Base-by-base conservation (phyloP, 2,888 invertebrate genomes). In the Torymus texanus region DNA sequence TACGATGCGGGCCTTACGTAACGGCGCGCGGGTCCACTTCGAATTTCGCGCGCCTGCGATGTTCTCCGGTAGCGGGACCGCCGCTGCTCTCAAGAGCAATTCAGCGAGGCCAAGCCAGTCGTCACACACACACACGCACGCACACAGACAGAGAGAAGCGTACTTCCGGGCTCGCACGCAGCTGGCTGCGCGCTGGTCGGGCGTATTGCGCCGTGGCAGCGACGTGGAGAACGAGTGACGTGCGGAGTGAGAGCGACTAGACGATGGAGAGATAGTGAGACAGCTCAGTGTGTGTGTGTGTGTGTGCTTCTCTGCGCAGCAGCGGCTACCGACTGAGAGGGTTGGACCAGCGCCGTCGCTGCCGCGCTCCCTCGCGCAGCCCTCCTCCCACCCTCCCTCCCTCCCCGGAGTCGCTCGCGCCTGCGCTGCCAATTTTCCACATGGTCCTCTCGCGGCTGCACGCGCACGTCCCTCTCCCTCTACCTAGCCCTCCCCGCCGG, bases 391-490 rank as follows among this genome's bases (percentile, higher is more conserved):
- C n/a, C 21, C 29, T 16, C 2, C 29, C n/a, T n/a, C n/a, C n/a
- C n/a, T n/a, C n/a, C n/a, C n/a, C n/a, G n/a, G 29, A 29, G 29
- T 29, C 29, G 29, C 29, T 3, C 29, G 81, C 81, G 79, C 79
- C 65, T 76, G 81, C 81, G 81, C 81, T 81, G 75, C 81, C 81
- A 81, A 81, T 81, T 81, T 81, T 79, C 79, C 79, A 81, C 81
- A 79, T 78, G 81, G 79, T 73, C 77, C 75, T 29, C 63, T 16
- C n/a, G 41, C 62, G 14, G 53, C 24, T n/a, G 11, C 62, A 55
- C 55, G 24, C 50, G 50, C 29, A 5, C 29, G 29, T 29, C 50
- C 55, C 14, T 65, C 56, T 24, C 58, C 41, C n/a, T n/a, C 55
- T 55, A 13, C 4, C 50, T 10, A 51, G 0, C 70, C 12, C 56